These are phyloP conservation scores for Danionella dracula DNA, from an alignment of 2,797 vertebrate genomes.

Conservation along the genomic window DNA sequence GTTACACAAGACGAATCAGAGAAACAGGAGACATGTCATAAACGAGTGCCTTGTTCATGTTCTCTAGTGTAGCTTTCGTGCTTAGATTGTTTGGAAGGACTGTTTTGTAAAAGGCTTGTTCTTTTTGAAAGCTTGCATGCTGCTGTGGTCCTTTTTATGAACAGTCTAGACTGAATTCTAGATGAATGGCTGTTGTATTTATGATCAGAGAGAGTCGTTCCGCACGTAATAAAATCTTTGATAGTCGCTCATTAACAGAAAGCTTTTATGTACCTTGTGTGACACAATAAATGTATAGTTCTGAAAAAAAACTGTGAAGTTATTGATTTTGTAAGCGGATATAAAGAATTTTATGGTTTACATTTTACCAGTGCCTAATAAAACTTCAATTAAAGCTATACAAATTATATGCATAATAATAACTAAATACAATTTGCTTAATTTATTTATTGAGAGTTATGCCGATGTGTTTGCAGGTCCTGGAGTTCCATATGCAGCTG, in stretches of 20 bases:
- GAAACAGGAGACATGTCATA: neutral
- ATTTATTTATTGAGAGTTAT: neutral
- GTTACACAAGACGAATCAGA: neutral
- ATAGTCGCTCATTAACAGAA: neutral
- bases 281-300: no score
- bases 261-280: neutral
- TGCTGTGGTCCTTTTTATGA: neutral
- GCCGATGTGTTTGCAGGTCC: conserved; percentile 53
- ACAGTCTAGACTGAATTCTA: neutral
- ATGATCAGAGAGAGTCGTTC: neutral
- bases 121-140: neutral
- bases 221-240: neutral
- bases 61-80: conserved; percentile 51
- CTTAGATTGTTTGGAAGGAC: conserved; percentile 46
- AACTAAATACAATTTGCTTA: no score
- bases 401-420: no score
- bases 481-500: conserved; percentile 62
- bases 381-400: no score
- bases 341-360: no score
- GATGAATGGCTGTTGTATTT: neutral
- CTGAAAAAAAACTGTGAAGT: no score
- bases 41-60: conserved; percentile 25
- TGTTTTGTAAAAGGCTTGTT: conserved; percentile 20
- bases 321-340: no score
- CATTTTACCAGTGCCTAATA: no score